phyloP scores from a whole-genome alignment of 2,797 vertebrate genomes.

The Thaleichthys pacificus region DNA sequence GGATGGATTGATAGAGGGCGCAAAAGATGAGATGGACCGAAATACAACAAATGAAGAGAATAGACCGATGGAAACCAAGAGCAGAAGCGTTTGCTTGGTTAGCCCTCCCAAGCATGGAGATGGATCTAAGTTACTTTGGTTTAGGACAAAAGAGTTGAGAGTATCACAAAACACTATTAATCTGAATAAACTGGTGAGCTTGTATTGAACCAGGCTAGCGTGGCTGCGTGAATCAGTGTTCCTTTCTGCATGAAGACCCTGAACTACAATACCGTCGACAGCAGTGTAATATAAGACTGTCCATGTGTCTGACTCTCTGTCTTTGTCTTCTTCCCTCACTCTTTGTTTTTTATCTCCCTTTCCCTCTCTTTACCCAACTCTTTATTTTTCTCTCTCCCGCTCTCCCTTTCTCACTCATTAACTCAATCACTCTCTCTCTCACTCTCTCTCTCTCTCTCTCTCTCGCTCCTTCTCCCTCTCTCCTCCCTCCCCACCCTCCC shows the following conservation, averaged over 20 bases:
- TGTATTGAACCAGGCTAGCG: no score
- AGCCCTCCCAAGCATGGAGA: background rate
- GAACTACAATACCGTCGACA: no score
- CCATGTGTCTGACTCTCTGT: background rate
- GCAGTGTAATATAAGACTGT: background rate
- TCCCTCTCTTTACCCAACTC: background rate
- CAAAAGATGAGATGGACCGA: conserved; percentile 30
- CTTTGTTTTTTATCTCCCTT: background rate
- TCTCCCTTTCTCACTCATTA: background rate
- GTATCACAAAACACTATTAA: no score
- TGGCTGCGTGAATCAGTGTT: background rate
- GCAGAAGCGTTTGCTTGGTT: background rate
- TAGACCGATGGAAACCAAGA: conserved; percentile 13
- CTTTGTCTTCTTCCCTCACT: background rate
- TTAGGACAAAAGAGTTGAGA: no score
- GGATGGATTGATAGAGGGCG: conserved; percentile 26
- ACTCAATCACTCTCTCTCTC: conserved; percentile 2
- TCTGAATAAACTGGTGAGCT: no score
- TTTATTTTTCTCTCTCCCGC: background rate
- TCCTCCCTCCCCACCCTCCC: background rate
- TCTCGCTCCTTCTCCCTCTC: conserved; percentile 13
- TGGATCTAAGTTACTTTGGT: no score
- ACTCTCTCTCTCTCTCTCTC: conserved; percentile 24
- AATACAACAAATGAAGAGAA: conserved; percentile 9
- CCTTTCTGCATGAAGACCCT: no score